These are phyloP conservation scores for Penaeus chinensis DNA, from an alignment of 1,140 invertebrate species.

Conservation along the genomic window DNA sequence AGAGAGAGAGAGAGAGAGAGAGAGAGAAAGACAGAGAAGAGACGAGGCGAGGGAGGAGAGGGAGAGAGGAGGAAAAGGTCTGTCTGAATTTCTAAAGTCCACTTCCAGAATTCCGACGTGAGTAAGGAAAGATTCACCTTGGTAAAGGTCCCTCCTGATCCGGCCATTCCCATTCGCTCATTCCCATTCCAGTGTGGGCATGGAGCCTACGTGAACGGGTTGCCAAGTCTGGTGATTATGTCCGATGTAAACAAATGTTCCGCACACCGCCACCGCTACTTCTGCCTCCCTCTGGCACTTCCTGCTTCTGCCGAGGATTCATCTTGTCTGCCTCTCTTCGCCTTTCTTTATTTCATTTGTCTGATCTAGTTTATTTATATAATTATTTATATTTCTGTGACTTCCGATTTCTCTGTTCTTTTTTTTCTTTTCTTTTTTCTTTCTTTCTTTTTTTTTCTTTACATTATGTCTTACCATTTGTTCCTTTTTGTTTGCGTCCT, in stretches of 20 bases:
- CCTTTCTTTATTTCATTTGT: no score
- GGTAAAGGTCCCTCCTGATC: constrained; percentile 8
- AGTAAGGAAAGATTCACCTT: constrained; percentile 20
- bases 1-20: no score
- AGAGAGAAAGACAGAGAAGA: background rate
- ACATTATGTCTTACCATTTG: no score
- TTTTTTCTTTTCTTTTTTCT: no score
- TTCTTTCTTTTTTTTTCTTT: no score
- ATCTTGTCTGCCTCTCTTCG: no score
- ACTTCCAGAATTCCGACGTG: constrained; percentile 19
- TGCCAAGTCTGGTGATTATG: constrained; percentile 19
- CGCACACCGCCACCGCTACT: background rate
- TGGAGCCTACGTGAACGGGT: background rate
- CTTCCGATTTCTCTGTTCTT: no score
- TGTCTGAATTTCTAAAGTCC: background rate
- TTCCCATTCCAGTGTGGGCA: constrained; percentile 31
- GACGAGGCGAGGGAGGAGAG: background rate
- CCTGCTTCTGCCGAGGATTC: no score
- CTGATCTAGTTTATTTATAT: no score
- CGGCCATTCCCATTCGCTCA: constrained; percentile 28
- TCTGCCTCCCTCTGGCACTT: background rate
- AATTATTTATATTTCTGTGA: no score
- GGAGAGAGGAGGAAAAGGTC: no score
- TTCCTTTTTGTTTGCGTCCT: no score
- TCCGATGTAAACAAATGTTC: constrained; percentile 26